Conservation (phyloP, 2,888 invertebrate species). For the Craniophora ligustri region DNA sequence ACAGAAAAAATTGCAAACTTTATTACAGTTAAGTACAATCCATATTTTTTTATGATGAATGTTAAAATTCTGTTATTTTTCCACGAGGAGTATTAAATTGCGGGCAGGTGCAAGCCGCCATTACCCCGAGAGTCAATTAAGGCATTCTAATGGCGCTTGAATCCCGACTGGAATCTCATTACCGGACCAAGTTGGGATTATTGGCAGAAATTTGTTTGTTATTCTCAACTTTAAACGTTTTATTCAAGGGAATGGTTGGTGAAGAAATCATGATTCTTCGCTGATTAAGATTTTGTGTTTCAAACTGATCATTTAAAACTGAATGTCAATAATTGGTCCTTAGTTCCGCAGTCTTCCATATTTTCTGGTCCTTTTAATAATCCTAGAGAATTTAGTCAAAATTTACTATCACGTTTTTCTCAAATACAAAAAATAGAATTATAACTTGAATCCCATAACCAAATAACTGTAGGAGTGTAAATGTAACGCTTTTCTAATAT, state of each 20-base stretch:
- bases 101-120: slow-evolving; percentile 56
- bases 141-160: slow-evolving; percentile 48
- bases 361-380: slow-evolving; percentile 6
- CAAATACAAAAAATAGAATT: not conserved
- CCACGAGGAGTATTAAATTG: slow-evolving; percentile 42
- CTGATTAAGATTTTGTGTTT: slow-evolving; percentile 8
- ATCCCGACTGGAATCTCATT: slow-evolving; percentile 56
- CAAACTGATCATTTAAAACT: not conserved
- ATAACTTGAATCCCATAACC: no score
- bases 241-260: slow-evolving; percentile 9
- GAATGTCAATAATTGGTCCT: not conserved
- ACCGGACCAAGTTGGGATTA: slow-evolving; percentile 42
- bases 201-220: slow-evolving; percentile 45
- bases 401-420: not conserved
- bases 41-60: slow-evolving; percentile 40
- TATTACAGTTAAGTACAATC: slow-evolving; percentile 12
- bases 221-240: slow-evolving; percentile 34
- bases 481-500: no score
- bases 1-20: slow-evolving; percentile 10
- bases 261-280: not conserved
- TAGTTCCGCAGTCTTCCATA: not conserved
- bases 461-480: no score
- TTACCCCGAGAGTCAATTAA: slow-evolving; percentile 61
- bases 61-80: slow-evolving; percentile 35
- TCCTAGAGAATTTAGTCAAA: no score